Evolutionary conservation across 2,113 vertebrate genomes (phyloP), one percentile per base, ranked within the genome.

Genomic region (Clarias magur): DNA sequence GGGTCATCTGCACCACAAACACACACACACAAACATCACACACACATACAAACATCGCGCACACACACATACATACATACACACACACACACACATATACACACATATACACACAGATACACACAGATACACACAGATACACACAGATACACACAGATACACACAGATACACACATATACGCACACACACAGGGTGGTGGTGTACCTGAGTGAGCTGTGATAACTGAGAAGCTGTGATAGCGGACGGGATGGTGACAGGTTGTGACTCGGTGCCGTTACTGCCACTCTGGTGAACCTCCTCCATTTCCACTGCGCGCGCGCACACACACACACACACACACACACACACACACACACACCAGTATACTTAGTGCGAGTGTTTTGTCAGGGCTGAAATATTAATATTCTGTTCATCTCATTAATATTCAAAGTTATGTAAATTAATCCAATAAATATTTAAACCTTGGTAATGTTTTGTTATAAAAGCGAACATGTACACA

Each of bases 1-100:
- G 93, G 89, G 97, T 96, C 96, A 98, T 98, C 98, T 98, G 81
- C 21, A 85, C 54, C 10, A 63, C 13, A 60, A 53, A 70, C 42
- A 38, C 56, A 70, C 48, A 34, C 23, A 59, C 54, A 23, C 15
- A 13, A 63, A 3, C 4, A 0, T 59, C 48, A 65, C 4, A 54
- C 75, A 63, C 17, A 68, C 60, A n/a, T 6, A 8, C 23, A 42
- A 63, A 11, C 30, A 54, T 7, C 42, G 7, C 23, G 30, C 59
- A 63, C 17, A 54, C 68, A 48, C 42, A 48, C 42, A 6, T 7
- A 42, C 42, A 0, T 5, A 4, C 30, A n/a, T 3, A 10, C 19
- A 13, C 30, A 23, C 17, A 17, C 59, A 48, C 17, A 48, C 48
- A 48, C 48, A 48, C 7, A 6, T 7, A 1, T 11, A 73, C 21